Evolutionary conservation across 2,888 invertebrate genomes (phyloP), one percentile per base, ranked within the genome.

Genomic region (Drosophila pseudotakahashii): DNA sequence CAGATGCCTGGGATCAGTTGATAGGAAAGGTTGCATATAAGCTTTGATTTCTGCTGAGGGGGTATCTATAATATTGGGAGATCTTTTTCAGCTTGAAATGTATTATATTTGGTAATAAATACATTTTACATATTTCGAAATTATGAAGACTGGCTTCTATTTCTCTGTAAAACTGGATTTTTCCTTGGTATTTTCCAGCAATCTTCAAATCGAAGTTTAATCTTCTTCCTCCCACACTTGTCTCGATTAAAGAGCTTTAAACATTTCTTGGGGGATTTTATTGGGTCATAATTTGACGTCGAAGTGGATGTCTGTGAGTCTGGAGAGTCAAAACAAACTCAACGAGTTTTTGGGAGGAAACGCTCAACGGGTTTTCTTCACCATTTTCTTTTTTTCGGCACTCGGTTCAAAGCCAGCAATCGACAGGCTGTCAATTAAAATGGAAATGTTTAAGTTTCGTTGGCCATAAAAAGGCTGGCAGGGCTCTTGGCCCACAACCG

Each of bases 371-470:
- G 26, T 42, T 61, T 72, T 51, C 37, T 11, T 62, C 55, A 66
- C 52, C 62, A 59, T 52, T 45, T 36, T 2, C 19, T n/a, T 37
- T 23, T 57, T 70, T 74, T 69, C 13, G 68, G 62, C 58, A 68
- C 73, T 67, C 69, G 63, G 30, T 67, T 69, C 61, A 64, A 73
- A 81, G 79, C 66, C 73, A 75, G 81, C 85, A 61, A 79, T 88
- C 78, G 84, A 81, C 84, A 78, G 76, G 70, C 83, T 84, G 84
- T 84, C 84, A 84, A 84, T 84, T 84, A 84, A 88, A 84, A 88
- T 88, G 78, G 75, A 84, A 82, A 82, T 87, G 82, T 79, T 88
- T 82, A 84, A 85, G 78, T 82, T 88, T 76, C 64, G 47, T 44
- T 60, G 47, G 79, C 81, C 73, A 79, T 79, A 73, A 84, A 73